Evolutionary conservation across 1,140 invertebrate species (phyloP).

Genomic region (Sycophaga agraensis): DNA sequence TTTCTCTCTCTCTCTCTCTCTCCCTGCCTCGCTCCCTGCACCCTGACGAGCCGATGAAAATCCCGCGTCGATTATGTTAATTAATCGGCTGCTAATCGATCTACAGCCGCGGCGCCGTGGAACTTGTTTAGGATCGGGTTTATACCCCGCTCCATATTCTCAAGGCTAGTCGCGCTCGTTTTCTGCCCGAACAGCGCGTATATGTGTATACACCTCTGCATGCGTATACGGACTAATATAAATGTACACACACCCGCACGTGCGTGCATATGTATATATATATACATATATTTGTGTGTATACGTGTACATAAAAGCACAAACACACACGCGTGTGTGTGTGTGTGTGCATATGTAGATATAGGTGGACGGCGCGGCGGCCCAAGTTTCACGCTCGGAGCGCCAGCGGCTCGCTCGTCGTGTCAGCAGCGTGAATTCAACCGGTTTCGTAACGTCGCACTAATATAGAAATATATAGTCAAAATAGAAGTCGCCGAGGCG

Average conservation of each 20-base stretch:
- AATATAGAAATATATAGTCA: constrained; percentile 6
- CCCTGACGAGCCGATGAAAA: constrained; percentile 29
- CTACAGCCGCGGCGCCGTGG: constrained; percentile 9
- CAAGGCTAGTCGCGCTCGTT: constrained; percentile 24
- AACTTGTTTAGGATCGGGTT: constrained; percentile 27
- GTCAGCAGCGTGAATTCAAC: not conserved
- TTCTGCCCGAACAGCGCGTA: not conserved
- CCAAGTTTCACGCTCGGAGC: no score
- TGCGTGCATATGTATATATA: no score
- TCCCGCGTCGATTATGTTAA: constrained; percentile 46
- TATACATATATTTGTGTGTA: no score
- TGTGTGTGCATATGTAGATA: no score
- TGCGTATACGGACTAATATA: no score
- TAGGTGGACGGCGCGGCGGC: no score
- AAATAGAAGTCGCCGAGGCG: constrained; percentile 11
- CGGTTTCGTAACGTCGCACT: constrained; percentile 3
- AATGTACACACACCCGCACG: no score
- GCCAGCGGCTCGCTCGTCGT: no score
- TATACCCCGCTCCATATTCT: constrained; percentile 32
- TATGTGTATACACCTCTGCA: no score
- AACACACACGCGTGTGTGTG: no score
- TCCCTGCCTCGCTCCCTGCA: not conserved
- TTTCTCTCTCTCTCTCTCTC: no score
- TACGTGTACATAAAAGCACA: no score
- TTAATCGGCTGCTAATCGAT: constrained; percentile 44